Percentiles rank a stretch among this genome's conserved stretches.
These are phyloP conservation scores for Ochlodes sylvanus DNA, from an alignment of 2,888 invertebrate species.

Conservation along the genomic window DNA sequence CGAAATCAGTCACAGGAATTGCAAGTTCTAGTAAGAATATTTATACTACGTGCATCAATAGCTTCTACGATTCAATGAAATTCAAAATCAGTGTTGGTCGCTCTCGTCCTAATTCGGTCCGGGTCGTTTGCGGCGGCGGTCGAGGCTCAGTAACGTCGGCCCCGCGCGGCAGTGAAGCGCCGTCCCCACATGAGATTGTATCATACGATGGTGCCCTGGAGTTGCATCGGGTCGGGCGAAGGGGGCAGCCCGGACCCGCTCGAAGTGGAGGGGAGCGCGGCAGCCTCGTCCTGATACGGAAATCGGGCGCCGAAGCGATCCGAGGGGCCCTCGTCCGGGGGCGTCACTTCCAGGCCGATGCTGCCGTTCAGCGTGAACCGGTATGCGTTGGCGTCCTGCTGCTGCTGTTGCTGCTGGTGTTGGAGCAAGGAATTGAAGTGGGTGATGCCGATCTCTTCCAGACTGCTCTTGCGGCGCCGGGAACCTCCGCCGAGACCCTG, in stretches of 20 bases:
- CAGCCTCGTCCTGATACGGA: slow-evolving; percentile 81
- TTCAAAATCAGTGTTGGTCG: slow-evolving; percentile 45
- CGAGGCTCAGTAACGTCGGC: slow-evolving; percentile 86
- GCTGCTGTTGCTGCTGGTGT: slow-evolving; percentile 81
- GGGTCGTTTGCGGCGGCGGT: slow-evolving; percentile 42
- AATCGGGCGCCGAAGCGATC: slow-evolving; percentile 71
- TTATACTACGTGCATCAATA: slow-evolving; percentile 56
- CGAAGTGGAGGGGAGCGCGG: slow-evolving; percentile 71
- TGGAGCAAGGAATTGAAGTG: slow-evolving; percentile 89
- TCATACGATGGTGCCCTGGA: slow-evolving; percentile 97
- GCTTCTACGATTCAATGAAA: slow-evolving; percentile 58
- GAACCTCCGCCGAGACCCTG: slow-evolving; percentile 90
- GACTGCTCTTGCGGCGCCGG: slow-evolving; percentile 91
- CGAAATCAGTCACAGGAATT: slow-evolving; percentile 11
- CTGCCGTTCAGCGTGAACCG: slow-evolving; percentile 94
- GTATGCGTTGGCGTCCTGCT: slow-evolving; percentile 90
- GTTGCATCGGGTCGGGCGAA: slow-evolving; percentile 88
- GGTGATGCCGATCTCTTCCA: slow-evolving; percentile 94
- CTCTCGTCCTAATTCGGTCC: slow-evolving; percentile 48
- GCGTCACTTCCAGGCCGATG: slow-evolving; percentile 92
- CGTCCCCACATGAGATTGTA: slow-evolving; percentile 97
- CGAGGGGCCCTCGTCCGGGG: slow-evolving; percentile 87
- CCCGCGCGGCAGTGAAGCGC: slow-evolving; percentile 90
- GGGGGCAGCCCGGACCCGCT: slow-evolving; percentile 63
- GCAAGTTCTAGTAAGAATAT: slow-evolving; percentile 48